Evolutionary conservation across 2,888 invertebrate species (phyloP), one percentile per base, ranked within the genome.

Genomic region (Ephialtes manifestator): DNA sequence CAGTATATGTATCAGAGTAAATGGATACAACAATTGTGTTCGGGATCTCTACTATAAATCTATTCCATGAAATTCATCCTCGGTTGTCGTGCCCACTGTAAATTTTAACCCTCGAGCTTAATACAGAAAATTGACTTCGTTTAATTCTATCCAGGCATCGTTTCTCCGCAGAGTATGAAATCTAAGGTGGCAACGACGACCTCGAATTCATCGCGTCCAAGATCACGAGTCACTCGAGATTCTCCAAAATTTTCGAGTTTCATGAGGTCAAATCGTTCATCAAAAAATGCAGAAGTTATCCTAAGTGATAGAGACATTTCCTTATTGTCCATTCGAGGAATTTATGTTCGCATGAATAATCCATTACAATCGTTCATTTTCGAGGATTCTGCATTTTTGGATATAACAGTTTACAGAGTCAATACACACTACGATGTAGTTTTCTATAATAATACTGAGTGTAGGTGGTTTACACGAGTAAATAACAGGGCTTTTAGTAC

Each of bases 51-150:
- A 48, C 58, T 71, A 4, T 7, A 39, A 60, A 67, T 71, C 51
- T 51, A 65, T 48, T 60, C 24, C 18, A 74, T 15, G 39, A 35
- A 81, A 65, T 58, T 48, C 28, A 55, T 67, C 51, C 11, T 39
- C 28, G 28, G 24, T 11, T 67, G 7, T 70, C 60, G 60, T 28
- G 15, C 13, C 48, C 72, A 72, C 11, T 20, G 7, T 46, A 8
- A 63, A 70, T 48, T 74, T 70, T 39, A 74, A 78, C 55, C 20
- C 18, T 31, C 70, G 24, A 70, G 60, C 53, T 70, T 75, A 75
- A 79, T 55, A 84, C 39, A 68, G 80, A 83, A 83, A 86, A 86
- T 84, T 86, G 81, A 86, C 86, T 78, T 81, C 4, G 31, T 70
- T 86, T 70, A 43, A 78, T 78, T 18, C 70, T 84, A 78, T 67